phyloP scores from a whole-genome alignment of 2,113 vertebrate species.

The Hippocampus barbouri region DNA sequence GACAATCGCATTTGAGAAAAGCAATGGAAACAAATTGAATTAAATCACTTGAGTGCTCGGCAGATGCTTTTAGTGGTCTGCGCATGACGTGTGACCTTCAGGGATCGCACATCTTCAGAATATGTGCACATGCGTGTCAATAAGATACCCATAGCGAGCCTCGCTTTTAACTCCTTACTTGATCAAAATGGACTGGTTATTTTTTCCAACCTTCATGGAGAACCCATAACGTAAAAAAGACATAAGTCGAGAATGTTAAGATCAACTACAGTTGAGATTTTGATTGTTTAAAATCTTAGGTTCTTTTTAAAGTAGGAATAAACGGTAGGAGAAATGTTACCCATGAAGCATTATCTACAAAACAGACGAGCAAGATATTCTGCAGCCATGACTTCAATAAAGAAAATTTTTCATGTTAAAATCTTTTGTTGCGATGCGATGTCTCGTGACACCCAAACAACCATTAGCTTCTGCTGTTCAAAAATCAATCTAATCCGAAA shows the following conservation, averaged over 20 bases:
- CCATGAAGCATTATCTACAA: not conserved
- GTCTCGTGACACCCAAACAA: too few relatives aligned
- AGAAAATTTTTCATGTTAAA: not conserved
- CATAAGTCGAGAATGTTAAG: too few relatives aligned
- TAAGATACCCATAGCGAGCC: too few relatives aligned
- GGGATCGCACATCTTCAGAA: not conserved
- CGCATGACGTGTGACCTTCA: constrained; percentile 21
- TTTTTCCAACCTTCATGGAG: too few relatives aligned
- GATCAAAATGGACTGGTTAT: too few relatives aligned
- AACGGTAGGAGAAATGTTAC: not conserved
- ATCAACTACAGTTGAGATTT: too few relatives aligned
- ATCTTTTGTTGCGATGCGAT: not conserved
- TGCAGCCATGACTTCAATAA: not conserved
- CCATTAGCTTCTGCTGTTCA: not conserved
- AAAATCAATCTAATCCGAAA: too few relatives aligned
- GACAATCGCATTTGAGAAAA: constrained; percentile 20
- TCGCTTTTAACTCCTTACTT: too few relatives aligned
- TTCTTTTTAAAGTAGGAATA: too few relatives aligned
- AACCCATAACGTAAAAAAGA: too few relatives aligned
- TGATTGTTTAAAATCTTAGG: too few relatives aligned
- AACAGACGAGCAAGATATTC: not conserved
- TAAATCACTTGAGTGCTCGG: constrained; percentile 23
- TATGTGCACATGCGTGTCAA: not conserved
- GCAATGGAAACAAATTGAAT: constrained; percentile 51
- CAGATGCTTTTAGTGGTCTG: constrained; percentile 23